Evolutionary conservation across 2,113 vertebrate species (phyloP), one percentile per base, ranked within the genome.

Genomic region (Ondatra zibethicus): DNA sequence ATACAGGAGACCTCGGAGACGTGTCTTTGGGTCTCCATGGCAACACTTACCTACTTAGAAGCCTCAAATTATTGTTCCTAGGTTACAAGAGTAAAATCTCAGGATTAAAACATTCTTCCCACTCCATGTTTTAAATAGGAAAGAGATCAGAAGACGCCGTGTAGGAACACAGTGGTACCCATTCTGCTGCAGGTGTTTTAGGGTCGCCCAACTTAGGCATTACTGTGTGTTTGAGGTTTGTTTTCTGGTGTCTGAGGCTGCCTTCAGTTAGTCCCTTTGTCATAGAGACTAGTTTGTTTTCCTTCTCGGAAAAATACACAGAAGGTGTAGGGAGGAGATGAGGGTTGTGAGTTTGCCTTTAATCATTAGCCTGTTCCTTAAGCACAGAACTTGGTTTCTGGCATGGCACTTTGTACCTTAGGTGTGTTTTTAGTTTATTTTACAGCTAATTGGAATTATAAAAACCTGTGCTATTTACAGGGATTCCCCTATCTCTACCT

Each of bases 41-140:
- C 92, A 96, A 98, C 89, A 93, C 33, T 92, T 93, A 97, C 88
- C 92, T 95, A 95, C 86, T 95, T 84, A 92, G 88, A 97, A 96
- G 73, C 86, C 73, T 97, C 91, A 94, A 96, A 88, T 97, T 65
- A 96, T 96, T 96, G 97, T 96, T 97, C 89, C 94, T 97, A 97
- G 89, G 92, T 97, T 96, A 96, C 91, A 89, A 94, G 76, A 93
- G 94, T 87, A 70, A 97, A 93, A 97, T 80, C 77, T 93, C 61
- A 78, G 81, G 55, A 91, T 97, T 91, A 82, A 96, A 96, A 93
- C 86, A 76, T 45, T 94, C 92, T 97, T 55, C 95, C 92, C 90
- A 96, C 97, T 94, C n/a, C 29, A 47, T 68, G 52, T 92, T 96
- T 96, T 86, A 97, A 95, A 96, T 39, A 96, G 76, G 73, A 75